Evolutionary conservation across 2,113 vertebrate species (phyloP).

Genomic region (Menidia beryllina): DNA sequence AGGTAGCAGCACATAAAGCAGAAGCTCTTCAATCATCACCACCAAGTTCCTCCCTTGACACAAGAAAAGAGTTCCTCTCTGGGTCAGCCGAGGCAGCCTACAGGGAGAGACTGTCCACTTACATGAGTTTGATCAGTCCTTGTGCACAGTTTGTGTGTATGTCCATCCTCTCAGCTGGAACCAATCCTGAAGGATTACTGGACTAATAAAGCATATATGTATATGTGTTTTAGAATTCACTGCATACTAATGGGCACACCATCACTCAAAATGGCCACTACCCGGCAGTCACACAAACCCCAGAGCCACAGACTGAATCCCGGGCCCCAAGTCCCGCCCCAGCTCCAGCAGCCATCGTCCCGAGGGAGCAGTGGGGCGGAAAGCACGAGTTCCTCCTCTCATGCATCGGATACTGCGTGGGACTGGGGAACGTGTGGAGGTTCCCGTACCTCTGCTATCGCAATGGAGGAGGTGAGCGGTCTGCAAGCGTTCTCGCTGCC

Average conservation of each 20-base stretch:
- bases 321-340: slow-evolving; percentile 6
- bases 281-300: background rate
- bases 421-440: slow-evolving; percentile 86
- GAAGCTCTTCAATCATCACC: slow-evolving; percentile 24
- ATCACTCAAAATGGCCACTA: slow-evolving; percentile 48
- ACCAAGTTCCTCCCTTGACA: slow-evolving; percentile 45
- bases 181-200: too few relatives aligned
- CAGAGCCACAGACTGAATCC: slow-evolving; percentile 40
- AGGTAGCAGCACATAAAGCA: slow-evolving; percentile 25
- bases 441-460: slow-evolving; percentile 88
- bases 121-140: too few relatives aligned
- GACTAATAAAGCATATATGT: too few relatives aligned
- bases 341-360: background rate
- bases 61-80: slow-evolving; percentile 42
- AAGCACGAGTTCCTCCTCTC: slow-evolving; percentile 87
- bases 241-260: slow-evolving; percentile 56
- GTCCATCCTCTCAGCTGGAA: background rate
- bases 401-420: slow-evolving; percentile 87
- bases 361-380: slow-evolving; percentile 82
- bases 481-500: background rate
- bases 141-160: background rate
- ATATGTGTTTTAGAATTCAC: slow-evolving; percentile 53
- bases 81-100: background rate
- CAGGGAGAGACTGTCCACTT: slow-evolving; percentile 8
- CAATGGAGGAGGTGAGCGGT: slow-evolving; percentile 86